Percentiles rank a stretch among this genome's conserved stretches.
Conservation (phyloP, 2,797 vertebrate genomes). For the Betta splendens region DNA sequence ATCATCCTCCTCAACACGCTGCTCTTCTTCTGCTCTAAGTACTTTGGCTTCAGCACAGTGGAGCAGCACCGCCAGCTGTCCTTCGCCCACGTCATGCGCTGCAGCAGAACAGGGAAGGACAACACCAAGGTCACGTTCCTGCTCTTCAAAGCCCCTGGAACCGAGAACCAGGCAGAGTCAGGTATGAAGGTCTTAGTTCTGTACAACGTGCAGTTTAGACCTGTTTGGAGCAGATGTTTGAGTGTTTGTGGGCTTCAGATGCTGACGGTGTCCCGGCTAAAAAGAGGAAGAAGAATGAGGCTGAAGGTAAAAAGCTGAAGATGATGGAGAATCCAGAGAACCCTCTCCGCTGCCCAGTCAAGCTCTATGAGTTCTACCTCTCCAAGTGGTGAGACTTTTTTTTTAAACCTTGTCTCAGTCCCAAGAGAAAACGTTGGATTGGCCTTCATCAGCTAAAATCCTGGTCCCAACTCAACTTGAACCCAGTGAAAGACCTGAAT, state of each 20-base stretch:
- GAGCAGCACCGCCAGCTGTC: conserved; percentile 94
- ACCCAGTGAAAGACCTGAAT: not conserved
- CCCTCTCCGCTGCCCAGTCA: conserved; percentile 91
- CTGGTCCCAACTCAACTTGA: no score
- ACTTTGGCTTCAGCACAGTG: conserved; percentile 91
- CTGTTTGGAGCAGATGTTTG: not conserved
- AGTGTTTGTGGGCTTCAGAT: conserved; percentile 45
- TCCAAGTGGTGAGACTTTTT: conserved; percentile 89
- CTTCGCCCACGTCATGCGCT: conserved; percentile 94
- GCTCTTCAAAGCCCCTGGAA: conserved; percentile 87
- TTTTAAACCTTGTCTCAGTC: no score
- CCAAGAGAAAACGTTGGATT: no score
- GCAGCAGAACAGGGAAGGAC: conserved; percentile 84
- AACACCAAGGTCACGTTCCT: conserved; percentile 87
- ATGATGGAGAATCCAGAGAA: conserved; percentile 92
- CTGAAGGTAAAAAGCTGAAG: conserved; percentile 83
- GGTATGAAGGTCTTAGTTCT: conserved; percentile 23
- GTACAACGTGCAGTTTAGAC: not conserved
- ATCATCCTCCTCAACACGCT: conserved; percentile 97
- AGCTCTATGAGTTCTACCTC: conserved; percentile 94
- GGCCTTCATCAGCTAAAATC: no score
- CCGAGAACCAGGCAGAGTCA: conserved; percentile 70
- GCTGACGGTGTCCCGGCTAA: conserved; percentile 77
- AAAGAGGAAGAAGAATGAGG: conserved; percentile 82
- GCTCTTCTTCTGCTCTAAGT: conserved; percentile 98